Percentiles rank a stretch among this genome's conserved stretches.
Conservation (phyloP, 2,797 vertebrate genomes). For the Lepilemur ruficaudatus region DNA sequence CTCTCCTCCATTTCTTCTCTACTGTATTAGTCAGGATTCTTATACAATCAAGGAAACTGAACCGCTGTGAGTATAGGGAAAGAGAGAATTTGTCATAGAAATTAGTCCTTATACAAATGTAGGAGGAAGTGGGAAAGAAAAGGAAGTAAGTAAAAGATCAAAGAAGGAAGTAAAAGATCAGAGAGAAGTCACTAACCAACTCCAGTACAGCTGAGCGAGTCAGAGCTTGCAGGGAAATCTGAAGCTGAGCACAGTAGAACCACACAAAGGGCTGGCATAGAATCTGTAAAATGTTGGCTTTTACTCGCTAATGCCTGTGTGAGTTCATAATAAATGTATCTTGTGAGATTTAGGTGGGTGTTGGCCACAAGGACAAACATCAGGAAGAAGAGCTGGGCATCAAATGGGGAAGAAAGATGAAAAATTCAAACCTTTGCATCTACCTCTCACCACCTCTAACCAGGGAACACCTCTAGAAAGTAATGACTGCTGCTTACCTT, state of each 20-base stretch:
- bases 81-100: not conserved
- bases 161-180: not conserved
- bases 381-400: not conserved
- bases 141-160: too few species aligned
- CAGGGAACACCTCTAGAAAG: not conserved
- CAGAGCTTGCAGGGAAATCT: not conserved
- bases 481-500: not conserved
- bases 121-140: not conserved
- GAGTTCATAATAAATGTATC: not conserved
- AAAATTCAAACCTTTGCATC: not conserved
- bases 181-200: not conserved
- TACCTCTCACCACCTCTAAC: not conserved
- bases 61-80: too few species aligned
- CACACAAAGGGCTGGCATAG: not conserved
- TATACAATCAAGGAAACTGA: not conserved
- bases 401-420: not conserved
- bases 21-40: not conserved
- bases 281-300: not conserved
- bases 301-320: not conserved
- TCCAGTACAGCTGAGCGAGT: accelerated
- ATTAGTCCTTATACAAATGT: not conserved
- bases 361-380: not conserved
- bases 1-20: not conserved
- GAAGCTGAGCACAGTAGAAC: not conserved
- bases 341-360: not conserved